Conservation (phyloP, 1,140 invertebrate species). For the Probaryconus sp. region DNA sequence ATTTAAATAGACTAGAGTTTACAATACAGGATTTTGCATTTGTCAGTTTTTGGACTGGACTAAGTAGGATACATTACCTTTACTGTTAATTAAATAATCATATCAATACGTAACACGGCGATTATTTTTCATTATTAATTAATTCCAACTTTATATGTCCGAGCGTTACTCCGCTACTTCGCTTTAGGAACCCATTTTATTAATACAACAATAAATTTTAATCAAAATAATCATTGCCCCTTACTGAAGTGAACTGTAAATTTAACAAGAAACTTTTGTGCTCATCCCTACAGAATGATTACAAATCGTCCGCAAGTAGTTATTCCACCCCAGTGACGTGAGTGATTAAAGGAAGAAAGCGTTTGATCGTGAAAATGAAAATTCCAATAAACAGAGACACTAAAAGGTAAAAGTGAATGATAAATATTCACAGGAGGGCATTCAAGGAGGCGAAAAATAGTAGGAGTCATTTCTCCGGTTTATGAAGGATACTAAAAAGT, state of each 20-base stretch:
- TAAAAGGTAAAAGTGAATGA: constrained; percentile 30
- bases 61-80: constrained; percentile 30
- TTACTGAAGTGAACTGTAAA: too few species aligned
- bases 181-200: too few species aligned
- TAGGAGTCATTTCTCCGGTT: constrained; percentile 12
- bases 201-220: too few species aligned
- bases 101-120: too few species aligned
- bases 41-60: constrained; percentile 23
- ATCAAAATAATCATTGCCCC: too few species aligned
- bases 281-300: too few species aligned
- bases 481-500: constrained; percentile 38
- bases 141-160: too few species aligned
- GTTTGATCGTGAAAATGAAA: constrained; percentile 27
- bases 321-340: neutral
- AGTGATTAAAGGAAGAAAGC: constrained; percentile 15
- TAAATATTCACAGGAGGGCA: constrained; percentile 38
- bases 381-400: constrained; percentile 37
- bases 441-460: constrained; percentile 22
- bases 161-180: too few species aligned
- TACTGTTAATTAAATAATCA: constrained; percentile 31
- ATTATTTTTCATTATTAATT: too few species aligned
- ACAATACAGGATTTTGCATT: constrained; percentile 54
- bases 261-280: too few species aligned
- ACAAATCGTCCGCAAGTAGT: too few species aligned
- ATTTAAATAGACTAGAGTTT: constrained; percentile 52